Evolutionary conservation across 2,113 vertebrate species (phyloP), one percentile per base, ranked within the genome.

Genomic region (Xiphophorus hellerii): DNA sequence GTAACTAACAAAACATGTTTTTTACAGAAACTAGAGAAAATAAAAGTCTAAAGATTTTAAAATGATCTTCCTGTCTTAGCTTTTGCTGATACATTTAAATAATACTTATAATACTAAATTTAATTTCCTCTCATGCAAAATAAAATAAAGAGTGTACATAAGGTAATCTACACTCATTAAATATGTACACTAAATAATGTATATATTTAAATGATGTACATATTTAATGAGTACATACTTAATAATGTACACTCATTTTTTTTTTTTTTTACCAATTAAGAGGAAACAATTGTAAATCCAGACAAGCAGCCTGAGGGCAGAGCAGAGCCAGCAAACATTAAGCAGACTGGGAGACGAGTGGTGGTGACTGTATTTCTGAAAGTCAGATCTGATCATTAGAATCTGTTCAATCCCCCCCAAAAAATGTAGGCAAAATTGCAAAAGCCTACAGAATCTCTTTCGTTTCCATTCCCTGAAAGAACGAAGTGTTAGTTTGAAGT

Each of bases 401-500:
- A 58, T 25, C 25, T 54, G 5, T 17, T 54, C 5, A 25, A 8
- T 51, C 4, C 1, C 6, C 4, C 1, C 2, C n/a, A n/a, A 9
- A 54, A 54, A 54, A 5, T 20, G 17, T 25, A 25, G 8, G 48
- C 48, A 20, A 15, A 25, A 20, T 25, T 10, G 68, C 30, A 72
- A 78, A 64, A 60, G 60, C 51, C 62, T 60, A 48, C 7, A 17
- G 69, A 27, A 25, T 7, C 25, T 25, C 37, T 1, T 74, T 51
- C 39, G 73, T 76, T 58, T 72, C 58, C 65, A 73, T 73, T 62
- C 51, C 54, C n/a, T 30, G 14, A 42, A 83, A 68, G 33, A 64
- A 30, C 20, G 10, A 73, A 58, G 69, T 62, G 37, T 62, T 68
- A 68, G 73, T 71, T 51, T 60, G 1, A 61, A 60, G 58, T 31